Conservation (phyloP, 2,888 invertebrate species). For the Conus canariensis region DNA sequence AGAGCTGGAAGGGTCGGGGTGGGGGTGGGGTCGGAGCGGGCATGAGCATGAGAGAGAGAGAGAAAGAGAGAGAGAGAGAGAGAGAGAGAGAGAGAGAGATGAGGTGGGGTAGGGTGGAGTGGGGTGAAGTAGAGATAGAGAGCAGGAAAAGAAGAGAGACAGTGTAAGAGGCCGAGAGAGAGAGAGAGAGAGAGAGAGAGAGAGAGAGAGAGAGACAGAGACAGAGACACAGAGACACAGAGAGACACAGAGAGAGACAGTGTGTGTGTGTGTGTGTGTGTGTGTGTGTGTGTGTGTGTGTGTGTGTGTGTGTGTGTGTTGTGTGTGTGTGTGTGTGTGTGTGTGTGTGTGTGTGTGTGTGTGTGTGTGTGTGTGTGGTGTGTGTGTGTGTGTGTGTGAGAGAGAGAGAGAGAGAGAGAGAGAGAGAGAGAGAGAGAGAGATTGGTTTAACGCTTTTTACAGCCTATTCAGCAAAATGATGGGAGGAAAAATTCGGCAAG, state of each 20-base stretch:
- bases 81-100: background rate
- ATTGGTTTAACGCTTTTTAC: too few species aligned
- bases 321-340: background rate
- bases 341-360: conserved; percentile 18
- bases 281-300: conserved; percentile 9
- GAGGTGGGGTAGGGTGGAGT: too few species aligned
- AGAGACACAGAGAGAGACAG: background rate
- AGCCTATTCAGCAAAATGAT: too few species aligned
- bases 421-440: too few species aligned
- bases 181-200: background rate
- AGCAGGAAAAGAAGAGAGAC: background rate
- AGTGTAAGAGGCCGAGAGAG: background rate
- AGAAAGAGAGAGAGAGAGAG: background rate
- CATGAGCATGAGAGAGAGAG: background rate
- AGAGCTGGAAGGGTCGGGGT: background rate
- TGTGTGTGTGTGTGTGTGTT: background rate
- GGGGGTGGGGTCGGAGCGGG: background rate
- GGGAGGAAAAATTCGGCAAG: too few species aligned
- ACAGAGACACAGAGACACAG: background rate
- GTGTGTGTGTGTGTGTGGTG: background rate
- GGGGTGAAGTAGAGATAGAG: background rate
- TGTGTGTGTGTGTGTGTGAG: too few species aligned
- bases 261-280: conserved; percentile 14
- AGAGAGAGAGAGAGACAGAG: background rate
- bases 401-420: too few species aligned